A percentile compares a stretch with the other conserved stretches of the same genome.
Conservation (phyloP, 2,888 invertebrate species). For the Leptinotarsa tumamoca region DNA sequence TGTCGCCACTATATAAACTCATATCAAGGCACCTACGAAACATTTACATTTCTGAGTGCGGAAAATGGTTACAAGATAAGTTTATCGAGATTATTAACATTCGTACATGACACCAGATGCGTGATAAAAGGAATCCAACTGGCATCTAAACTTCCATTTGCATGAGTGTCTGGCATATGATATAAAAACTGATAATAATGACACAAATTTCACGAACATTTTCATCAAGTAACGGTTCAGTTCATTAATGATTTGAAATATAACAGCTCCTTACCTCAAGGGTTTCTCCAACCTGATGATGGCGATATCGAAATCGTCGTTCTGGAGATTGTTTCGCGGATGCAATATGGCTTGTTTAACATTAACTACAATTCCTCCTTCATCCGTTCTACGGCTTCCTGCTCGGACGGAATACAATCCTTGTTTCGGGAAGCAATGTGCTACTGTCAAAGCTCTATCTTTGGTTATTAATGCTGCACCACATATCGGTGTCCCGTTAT, state of each 20-base stretch:
- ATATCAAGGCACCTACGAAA: too few relatives aligned
- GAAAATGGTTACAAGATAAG: not conserved
- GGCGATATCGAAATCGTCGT: conserved; percentile 48
- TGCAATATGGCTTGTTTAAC: conserved; percentile 48
- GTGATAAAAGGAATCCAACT: too few relatives aligned
- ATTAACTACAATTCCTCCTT: conserved; percentile 44
- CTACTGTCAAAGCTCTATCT: conserved; percentile 45
- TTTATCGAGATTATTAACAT: not conserved
- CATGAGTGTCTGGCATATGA: too few relatives aligned
- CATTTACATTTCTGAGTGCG: not conserved
- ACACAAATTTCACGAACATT: too few relatives aligned
- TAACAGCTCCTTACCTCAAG: conserved; percentile 40
- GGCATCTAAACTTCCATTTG: too few relatives aligned
- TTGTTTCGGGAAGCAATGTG: conserved; percentile 47
- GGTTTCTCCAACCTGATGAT: conserved; percentile 44
- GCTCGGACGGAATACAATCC: conserved; percentile 47
- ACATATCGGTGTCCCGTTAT: conserved; percentile 41
- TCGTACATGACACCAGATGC: not conserved
- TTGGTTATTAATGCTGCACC: conserved; percentile 48
- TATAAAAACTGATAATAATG: too few relatives aligned
- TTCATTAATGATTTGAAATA: too few relatives aligned
- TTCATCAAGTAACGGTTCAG: too few relatives aligned
- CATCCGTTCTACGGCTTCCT: conserved; percentile 39
- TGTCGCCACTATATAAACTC: too few relatives aligned
- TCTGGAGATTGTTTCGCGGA: conserved; percentile 37